Percentiles rank a stretch among this genome's conserved stretches.
phyloP scores from a whole-genome alignment of 2,113 vertebrate genomes.

The Microcebus tavaratra region DNA sequence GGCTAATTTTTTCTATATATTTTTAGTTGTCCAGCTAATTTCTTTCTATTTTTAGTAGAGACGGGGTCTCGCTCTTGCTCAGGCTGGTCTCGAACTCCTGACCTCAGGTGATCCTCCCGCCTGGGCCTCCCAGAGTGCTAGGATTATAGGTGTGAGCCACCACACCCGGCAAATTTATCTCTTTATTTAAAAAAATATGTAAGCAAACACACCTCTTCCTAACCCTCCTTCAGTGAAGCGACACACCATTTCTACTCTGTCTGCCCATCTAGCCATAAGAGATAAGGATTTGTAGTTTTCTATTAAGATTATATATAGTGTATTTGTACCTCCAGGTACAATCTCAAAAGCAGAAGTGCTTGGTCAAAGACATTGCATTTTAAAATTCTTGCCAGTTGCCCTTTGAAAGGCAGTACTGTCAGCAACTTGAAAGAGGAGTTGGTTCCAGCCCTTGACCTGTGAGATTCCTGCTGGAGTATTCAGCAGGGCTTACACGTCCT shows the following conservation, averaged over 20 bases:
- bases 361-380: not conserved
- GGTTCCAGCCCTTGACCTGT: fast-evolving
- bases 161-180: not conserved
- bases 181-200: not conserved
- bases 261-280: not conserved
- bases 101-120: too few relatives aligned
- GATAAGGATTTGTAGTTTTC: not conserved
- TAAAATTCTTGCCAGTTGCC: not conserved
- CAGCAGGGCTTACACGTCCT: too few relatives aligned
- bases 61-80: too few relatives aligned
- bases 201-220: not conserved
- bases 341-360: not conserved
- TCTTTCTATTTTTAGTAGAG: too few relatives aligned
- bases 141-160: too few relatives aligned
- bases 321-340: not conserved
- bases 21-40: too few relatives aligned
- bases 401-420: not conserved
- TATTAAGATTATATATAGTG: not conserved
- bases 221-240: not conserved
- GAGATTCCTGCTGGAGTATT: not conserved
- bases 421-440: not conserved
- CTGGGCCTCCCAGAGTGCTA: too few relatives aligned
- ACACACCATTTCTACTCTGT: not conserved
- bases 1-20: too few relatives aligned
- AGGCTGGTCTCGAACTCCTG: too few relatives aligned